phyloP scores from a whole-genome alignment of 2,113 vertebrate species.

The Alces alces region DNA sequence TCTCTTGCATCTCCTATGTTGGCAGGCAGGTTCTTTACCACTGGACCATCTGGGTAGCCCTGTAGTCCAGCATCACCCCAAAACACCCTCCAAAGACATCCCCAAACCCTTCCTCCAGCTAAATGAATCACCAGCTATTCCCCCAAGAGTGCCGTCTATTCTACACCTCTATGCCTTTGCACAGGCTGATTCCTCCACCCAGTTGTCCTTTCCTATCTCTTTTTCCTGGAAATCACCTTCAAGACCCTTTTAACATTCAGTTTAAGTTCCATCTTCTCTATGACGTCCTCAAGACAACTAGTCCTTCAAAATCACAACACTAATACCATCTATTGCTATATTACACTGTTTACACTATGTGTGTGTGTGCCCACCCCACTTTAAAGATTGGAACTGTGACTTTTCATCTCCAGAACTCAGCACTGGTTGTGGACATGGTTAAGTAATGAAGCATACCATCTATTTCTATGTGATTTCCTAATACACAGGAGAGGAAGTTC shows the following conservation, averaged over 20 bases:
- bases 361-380: background rate
- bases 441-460: background rate
- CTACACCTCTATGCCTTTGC: background rate
- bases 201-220: background rate
- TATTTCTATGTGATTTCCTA: background rate
- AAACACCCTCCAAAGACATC: background rate
- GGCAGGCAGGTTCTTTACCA: background rate
- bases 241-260: background rate
- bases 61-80: background rate
- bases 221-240: background rate
- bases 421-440: background rate
- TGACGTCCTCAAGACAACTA: background rate
- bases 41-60: background rate
- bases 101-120: background rate
- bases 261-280: background rate
- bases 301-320: background rate
- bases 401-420: background rate
- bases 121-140: background rate
- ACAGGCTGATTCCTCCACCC: background rate
- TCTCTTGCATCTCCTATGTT: background rate
- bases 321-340: background rate
- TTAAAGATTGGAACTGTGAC: background rate
- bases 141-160: background rate
- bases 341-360: background rate
- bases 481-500: background rate